Conservation (phyloP, 2,797 vertebrate species). For the Taeniopygia guttata region DNA sequence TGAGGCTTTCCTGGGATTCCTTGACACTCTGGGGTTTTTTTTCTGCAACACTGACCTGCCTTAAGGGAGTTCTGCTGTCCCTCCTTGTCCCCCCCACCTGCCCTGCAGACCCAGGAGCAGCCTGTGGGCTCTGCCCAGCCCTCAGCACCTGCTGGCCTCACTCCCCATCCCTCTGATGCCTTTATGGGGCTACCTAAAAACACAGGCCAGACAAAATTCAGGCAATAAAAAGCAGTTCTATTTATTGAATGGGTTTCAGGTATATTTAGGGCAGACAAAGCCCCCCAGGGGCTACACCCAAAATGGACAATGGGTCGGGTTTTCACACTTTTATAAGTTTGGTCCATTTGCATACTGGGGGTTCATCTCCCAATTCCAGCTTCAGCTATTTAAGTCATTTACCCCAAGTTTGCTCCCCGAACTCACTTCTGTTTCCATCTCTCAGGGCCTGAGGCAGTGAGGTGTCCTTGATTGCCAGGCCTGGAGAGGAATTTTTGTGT, state of each 20-base stretch:
- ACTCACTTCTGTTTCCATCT: not conserved
- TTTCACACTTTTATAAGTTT: not conserved
- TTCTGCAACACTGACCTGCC: not conserved
- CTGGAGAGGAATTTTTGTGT: not conserved
- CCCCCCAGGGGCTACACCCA: not conserved
- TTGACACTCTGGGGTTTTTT: not conserved
- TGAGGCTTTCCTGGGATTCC: not conserved
- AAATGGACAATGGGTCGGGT: not conserved
- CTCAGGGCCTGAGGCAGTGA: not conserved
- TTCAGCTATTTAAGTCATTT: not conserved
- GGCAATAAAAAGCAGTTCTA: not conserved
- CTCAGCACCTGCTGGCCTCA: not conserved
- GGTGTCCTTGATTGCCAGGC: not conserved
- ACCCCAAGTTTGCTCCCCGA: not conserved
- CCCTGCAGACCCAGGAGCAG: not conserved
- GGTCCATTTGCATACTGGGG: not conserved
- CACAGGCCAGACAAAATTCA: not conserved
- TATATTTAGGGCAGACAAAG: accelerated
- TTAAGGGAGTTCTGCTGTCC: not conserved
- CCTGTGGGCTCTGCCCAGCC: not conserved
- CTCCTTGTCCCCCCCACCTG: accelerated
- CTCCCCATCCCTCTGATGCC: not conserved
- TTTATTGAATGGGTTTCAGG: not conserved
- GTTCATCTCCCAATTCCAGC: not conserved
- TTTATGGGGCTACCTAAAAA: not conserved